These are phyloP conservation scores for Pseudomugil tenellus DNA, from an alignment of 2,797 vertebrate species.

Conservation along the genomic window DNA sequence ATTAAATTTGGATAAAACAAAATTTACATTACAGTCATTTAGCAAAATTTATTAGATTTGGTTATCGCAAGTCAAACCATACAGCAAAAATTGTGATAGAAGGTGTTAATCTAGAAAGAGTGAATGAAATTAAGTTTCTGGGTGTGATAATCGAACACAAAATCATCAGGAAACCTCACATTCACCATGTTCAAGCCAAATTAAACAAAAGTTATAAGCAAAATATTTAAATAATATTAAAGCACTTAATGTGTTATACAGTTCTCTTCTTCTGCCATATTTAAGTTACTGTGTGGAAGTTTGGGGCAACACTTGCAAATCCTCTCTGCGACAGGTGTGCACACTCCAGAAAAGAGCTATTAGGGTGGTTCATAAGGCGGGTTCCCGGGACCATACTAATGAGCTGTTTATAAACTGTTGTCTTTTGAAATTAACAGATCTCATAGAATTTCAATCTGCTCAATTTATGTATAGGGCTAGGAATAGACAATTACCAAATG, in stretches of 20 bases:
- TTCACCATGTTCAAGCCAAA: not conserved
- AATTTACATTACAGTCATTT: accelerated
- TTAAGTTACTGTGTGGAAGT: too few relatives aligned
- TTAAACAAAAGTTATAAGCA: not conserved
- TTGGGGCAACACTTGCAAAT: too few relatives aligned
- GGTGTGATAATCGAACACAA: too few relatives aligned
- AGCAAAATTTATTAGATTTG: too few relatives aligned
- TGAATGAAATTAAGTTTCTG: too few relatives aligned
- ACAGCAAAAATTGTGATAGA: too few relatives aligned
- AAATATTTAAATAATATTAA: not conserved
- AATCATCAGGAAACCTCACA: not conserved
- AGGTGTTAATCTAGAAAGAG: too few relatives aligned
- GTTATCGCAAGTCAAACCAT: too few relatives aligned
- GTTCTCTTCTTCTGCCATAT: not conserved
- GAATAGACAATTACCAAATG: not conserved
- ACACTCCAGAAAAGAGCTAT: too few relatives aligned
- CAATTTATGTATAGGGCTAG: conserved; percentile 1
- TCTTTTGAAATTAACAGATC: not conserved
- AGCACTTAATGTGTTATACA: not conserved
- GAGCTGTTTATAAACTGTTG: not conserved
- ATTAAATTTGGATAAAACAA: too few relatives aligned
- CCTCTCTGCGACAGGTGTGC: too few relatives aligned
- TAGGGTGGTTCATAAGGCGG: too few relatives aligned
- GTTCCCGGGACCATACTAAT: not conserved
- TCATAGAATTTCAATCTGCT: not conserved